These are phyloP conservation scores for Sitophilus oryzae DNA, from an alignment of 1,140 invertebrate genomes.

Conservation along the genomic window DNA sequence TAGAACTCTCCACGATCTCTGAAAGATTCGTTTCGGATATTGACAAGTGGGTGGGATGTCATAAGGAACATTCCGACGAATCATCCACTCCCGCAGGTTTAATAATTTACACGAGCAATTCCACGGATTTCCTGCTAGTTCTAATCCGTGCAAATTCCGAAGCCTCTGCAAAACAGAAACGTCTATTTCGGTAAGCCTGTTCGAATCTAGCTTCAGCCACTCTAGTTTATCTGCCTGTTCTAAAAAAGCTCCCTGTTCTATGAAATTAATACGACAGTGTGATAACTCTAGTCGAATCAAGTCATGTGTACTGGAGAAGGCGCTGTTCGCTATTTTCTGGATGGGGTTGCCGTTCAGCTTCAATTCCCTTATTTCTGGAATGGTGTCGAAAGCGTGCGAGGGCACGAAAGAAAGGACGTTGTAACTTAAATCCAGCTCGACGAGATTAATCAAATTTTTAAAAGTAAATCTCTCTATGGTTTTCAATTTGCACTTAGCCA, in stretches of 20 bases:
- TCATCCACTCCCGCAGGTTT: slow-evolving; percentile 70
- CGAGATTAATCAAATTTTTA: slow-evolving; percentile 63
- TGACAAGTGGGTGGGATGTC: slow-evolving; percentile 63
- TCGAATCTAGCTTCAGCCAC: slow-evolving; percentile 70
- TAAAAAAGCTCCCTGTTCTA: slow-evolving; percentile 64
- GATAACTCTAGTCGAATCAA: slow-evolving; percentile 68
- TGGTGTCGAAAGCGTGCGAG: slow-evolving; percentile 60
- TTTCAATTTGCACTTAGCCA: slow-evolving; percentile 58
- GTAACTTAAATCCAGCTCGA: slow-evolving; percentile 72
- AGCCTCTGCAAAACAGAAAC: slow-evolving; percentile 60
- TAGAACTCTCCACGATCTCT: slow-evolving; percentile 65
- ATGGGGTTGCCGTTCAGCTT: slow-evolving; percentile 69
- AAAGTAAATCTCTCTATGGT: slow-evolving; percentile 60
- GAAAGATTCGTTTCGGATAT: slow-evolving; percentile 54
- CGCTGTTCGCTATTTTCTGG: slow-evolving; percentile 57
- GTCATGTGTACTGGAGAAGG: slow-evolving; percentile 61
- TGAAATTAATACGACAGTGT: slow-evolving; percentile 57
- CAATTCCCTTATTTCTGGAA: slow-evolving; percentile 68
- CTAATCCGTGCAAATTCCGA: slow-evolving; percentile 63
- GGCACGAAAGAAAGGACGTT: slow-evolving; percentile 64
- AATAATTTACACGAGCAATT: slow-evolving; percentile 73
- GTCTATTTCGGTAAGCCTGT: slow-evolving; percentile 59
- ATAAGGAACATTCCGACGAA: slow-evolving; percentile 66
- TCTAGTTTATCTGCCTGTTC: slow-evolving; percentile 65
- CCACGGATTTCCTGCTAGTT: slow-evolving; percentile 73